Evolutionary conservation across 2,113 vertebrate species (phyloP), one percentile per base, ranked within the genome.

Genomic region (Fulmarus glacialis): DNA sequence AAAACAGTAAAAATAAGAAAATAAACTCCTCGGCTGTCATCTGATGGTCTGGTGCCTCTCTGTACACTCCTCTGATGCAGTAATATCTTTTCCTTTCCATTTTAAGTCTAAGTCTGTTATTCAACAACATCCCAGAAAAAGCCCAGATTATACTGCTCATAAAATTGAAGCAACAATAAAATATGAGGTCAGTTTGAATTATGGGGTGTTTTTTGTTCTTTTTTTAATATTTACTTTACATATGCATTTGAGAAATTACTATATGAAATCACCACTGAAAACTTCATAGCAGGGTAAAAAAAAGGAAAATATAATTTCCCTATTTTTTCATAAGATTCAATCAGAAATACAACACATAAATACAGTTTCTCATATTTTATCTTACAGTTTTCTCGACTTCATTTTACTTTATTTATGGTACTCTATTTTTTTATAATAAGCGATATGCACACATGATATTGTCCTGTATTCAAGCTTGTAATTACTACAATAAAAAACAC

Each of bases 1-100:
- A 71, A 64, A 89, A 77, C 11, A 73, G 48, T 45, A 63, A 64
- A 94, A 97, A 38, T 42, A 94, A 86, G 91, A 94, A 91, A 89
- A 95, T 62, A 40, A 97, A 92, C 32, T 88, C 63, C 63, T 81
- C 12, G 3, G 62, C 43, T 85, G 66, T 88, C 74, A 72, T 80
- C 62, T 91, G 72, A 67, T 67, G 24, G 59, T 60, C 62, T 88
- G 34, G 30, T 87, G 42, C 15, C 62, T 93, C 80, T 75, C 56
- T 19, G 34, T 58, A 66, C 34, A 42, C 30, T 60, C 20, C 66
- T 79, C 48, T 40, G 42, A 81, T 43, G 58, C 7, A 22, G 30
- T 21, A 50, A 27, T 19, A 79, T 36, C 5, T 85, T 74, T 73
- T 38, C 29, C 52, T 55, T 67, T 43, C 50, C 40, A 36, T 8